These are phyloP conservation scores for Stratiomys singularior DNA, from an alignment of 2,888 invertebrate genomes.

Conservation along the genomic window DNA sequence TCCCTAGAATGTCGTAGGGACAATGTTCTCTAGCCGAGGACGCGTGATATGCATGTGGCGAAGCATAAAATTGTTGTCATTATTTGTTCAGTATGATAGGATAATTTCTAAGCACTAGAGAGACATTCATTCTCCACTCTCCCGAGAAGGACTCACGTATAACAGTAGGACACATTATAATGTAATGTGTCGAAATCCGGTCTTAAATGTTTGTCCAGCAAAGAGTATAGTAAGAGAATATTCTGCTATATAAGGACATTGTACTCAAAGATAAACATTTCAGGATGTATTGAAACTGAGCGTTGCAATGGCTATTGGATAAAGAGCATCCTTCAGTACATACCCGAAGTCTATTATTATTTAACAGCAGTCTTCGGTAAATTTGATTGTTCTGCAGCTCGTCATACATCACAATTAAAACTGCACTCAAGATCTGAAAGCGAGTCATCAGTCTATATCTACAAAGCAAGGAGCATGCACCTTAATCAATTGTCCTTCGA, in stretches of 20 bases:
- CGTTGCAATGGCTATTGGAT: too few relatives aligned
- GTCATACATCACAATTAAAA: neutral
- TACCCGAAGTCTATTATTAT: too few relatives aligned
- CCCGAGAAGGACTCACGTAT: neutral
- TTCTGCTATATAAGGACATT: too few relatives aligned
- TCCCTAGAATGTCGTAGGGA: neutral
- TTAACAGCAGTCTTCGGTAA: neutral
- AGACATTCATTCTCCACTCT: slow-evolving; percentile 11
- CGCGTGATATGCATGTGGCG: slow-evolving; percentile 13
- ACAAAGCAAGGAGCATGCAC: neutral
- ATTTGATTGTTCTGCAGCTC: neutral
- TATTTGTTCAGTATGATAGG: neutral
- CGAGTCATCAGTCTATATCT: neutral
- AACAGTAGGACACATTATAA: neutral
- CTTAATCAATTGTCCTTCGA: neutral
- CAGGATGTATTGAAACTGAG: neutral
- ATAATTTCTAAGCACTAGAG: slow-evolving; percentile 11
- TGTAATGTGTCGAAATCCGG: slow-evolving; percentile 25
- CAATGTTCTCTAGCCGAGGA: slow-evolving; percentile 1
- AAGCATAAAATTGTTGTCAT: slow-evolving; percentile 23
- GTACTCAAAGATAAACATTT: neutral
- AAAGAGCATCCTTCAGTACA: too few relatives aligned
- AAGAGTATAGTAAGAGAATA: neutral
- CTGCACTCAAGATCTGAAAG: neutral
- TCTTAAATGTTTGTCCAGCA: slow-evolving; percentile 27